Percentiles rank a stretch among this genome's conserved stretches.
Conservation (phyloP, 2,797 vertebrate genomes). For the Phataginus tricuspis region DNA sequence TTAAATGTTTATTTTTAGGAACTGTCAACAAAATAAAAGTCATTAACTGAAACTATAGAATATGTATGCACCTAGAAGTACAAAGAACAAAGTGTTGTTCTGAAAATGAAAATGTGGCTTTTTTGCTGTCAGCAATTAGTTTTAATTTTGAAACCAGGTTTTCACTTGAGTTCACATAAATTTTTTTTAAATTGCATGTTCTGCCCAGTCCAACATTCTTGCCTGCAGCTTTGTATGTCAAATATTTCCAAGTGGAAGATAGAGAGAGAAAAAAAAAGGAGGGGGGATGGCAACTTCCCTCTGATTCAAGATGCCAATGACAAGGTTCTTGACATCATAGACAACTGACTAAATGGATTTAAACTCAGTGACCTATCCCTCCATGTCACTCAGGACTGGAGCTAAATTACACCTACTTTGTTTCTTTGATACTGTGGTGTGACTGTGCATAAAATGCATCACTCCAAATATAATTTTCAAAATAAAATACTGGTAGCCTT, state of each 20-base stretch:
- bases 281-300: neutral
- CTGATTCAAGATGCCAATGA: neutral
- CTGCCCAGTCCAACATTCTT: neutral
- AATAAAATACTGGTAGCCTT: neutral
- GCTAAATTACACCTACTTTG: neutral
- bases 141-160: neutral
- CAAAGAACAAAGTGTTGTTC: neutral
- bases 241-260: neutral
- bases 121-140: neutral
- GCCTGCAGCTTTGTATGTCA: neutral
- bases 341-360: neutral
- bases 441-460: neutral
- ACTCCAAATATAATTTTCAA: neutral
- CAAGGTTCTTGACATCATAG: neutral
- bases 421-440: neutral
- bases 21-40: neutral
- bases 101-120: neutral
- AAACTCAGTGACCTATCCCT: neutral
- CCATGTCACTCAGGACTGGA: neutral
- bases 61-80: neutral
- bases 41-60: neutral
- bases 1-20: neutral
- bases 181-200: neutral
- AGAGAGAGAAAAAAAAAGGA: fast-evolving
- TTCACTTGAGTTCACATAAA: neutral